Evolutionary conservation across 1,140 invertebrate genomes (phyloP).

Genomic region (Drosophila sproati): DNA sequence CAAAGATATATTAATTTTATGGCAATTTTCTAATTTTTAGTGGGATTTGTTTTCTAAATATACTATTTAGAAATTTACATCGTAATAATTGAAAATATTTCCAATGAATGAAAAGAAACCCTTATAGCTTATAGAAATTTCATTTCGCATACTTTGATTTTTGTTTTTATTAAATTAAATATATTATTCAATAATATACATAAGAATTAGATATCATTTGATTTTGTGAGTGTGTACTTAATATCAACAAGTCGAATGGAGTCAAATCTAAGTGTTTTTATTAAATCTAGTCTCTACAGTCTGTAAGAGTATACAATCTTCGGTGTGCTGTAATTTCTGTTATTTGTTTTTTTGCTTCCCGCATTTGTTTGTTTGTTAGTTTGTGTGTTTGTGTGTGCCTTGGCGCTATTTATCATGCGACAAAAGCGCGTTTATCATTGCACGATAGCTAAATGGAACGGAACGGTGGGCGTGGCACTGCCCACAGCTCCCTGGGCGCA

Average conservation of each 20-base stretch:
- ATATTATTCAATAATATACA: no score
- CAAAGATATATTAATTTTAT: no score
- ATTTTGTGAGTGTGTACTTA: no score
- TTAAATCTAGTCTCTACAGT: neutral
- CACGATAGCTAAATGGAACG: constrained; percentile 19
- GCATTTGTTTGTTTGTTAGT: constrained; percentile 52
- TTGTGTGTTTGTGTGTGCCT: constrained; percentile 41
- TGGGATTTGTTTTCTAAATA: no score
- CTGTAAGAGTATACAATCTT: neutral
- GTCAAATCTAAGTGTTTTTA: neutral
- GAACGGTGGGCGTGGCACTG: constrained; percentile 30
- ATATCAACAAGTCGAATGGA: neutral
- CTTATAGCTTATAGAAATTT: no score
- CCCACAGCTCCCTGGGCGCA: constrained; percentile 44
- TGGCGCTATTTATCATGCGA: constrained; percentile 76
- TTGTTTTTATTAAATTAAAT: no score
- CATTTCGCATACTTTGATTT: no score
- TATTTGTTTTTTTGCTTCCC: neutral
- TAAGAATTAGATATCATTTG: no score
- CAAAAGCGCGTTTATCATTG: constrained; percentile 77
- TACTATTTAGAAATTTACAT: no score
- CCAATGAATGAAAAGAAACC: no score
- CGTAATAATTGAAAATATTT: no score
- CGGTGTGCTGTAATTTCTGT: neutral
- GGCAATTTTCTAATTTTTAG: no score